These are phyloP conservation scores for Oligia fasciuncula DNA, from an alignment of 2,888 invertebrate genomes.

Conservation along the genomic window DNA sequence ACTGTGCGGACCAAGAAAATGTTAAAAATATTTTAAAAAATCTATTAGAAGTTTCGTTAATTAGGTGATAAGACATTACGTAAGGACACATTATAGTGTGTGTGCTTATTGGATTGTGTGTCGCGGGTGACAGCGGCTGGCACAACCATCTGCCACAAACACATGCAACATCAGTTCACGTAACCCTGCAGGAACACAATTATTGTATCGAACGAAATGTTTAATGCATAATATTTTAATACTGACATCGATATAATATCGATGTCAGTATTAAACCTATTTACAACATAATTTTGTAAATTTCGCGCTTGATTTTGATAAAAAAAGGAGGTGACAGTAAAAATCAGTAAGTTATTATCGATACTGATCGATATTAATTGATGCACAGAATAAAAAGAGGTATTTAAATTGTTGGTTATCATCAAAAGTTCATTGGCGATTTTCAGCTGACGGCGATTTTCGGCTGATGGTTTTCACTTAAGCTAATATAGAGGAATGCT, in stretches of 20 bases:
- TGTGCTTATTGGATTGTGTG: constrained; percentile 16
- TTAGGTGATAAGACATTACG: background rate
- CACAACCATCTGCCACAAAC: constrained; percentile 41
- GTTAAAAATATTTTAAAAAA: no score
- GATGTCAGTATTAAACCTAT: no score
- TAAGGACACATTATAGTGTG: constrained; percentile 14
- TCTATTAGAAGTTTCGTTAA: no score
- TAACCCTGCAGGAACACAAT: constrained; percentile 32
- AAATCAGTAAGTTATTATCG: background rate
- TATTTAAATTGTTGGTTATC: background rate
- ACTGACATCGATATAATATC: background rate
- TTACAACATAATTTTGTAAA: no score
- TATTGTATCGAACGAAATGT: constrained; percentile 10
- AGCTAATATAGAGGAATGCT: background rate
- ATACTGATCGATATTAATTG: background rate
- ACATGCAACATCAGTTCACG: constrained; percentile 23
- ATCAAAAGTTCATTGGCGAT: background rate
- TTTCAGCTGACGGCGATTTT: background rate
- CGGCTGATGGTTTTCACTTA: background rate
- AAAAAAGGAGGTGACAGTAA: background rate
- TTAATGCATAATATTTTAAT: constrained; percentile 16
- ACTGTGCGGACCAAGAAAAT: no score
- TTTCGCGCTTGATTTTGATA: background rate
- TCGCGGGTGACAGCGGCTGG: constrained; percentile 17
- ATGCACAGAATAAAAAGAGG: background rate